Base-by-base conservation (phyloP, 2,888 invertebrate species). In the Antitype chi region DNA sequence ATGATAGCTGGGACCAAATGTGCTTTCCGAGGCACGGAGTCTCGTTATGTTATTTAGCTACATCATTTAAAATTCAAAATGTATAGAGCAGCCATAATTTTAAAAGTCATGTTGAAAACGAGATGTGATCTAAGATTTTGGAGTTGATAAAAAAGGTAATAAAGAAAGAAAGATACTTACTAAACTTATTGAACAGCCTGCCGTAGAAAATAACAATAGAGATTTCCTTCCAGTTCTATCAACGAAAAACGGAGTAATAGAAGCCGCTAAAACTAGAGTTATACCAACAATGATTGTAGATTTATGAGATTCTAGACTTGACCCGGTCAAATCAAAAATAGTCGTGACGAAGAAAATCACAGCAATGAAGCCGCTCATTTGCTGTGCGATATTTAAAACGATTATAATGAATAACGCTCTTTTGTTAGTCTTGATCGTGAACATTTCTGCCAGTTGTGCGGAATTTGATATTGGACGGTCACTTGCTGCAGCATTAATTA, bases 221-320 rank as follows among this genome's bases (percentile, higher is more conserved):
- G 76, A 52, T 69, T 86, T 91, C 69, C 93, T 85, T 67, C 93
- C 93, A 69, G 73, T 74, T 70, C 83, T 89, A 53, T 93, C 93
- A 1, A 93, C 89, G 32, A 92, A 88, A 6, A 91, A 55, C 0
- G 92, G 92, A 0, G 92, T 78, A 0, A 92, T 60, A 7, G 66
- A 80, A 70, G 91, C 90, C 0, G 91, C 86, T 2, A 87, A 15
- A 3, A 93, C 47, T 66, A 91, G 90, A 0, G 90, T 90, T 0
- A 88, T 57, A n/a, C 91, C 92, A 28, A 93, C 85, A 25, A 92
- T 86, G 11, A 93, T 91, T 0, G 92, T 92, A 0, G 91, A 89
- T 74, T 92, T 59, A 64, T 89, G 67, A 0, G 92, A 88, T 7
- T 84, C 75, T 23, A 93, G 73, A 1, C 87, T 87, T 7, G 91